Base-by-base conservation (phyloP, 2,113 vertebrate genomes). In the Anolis sagrei region DNA sequence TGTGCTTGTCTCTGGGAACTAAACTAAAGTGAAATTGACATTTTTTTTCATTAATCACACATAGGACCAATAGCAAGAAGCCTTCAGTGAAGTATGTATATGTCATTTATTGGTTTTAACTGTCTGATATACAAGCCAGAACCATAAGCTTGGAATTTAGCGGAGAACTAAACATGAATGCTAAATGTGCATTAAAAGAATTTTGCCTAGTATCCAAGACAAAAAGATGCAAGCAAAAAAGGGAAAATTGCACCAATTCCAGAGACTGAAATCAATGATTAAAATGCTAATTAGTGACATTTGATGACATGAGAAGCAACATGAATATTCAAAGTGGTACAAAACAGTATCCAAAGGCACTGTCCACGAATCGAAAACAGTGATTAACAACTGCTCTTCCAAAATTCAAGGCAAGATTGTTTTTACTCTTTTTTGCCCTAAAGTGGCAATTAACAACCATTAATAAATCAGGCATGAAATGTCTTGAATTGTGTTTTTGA, bases 381-480 rank as follows among this genome's bases (percentile, higher is more conserved):
- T 75, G 70, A 66, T 79, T 79, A 75, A 51, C 49, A 79, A 23
- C 18, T n/a, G 74, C 2, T 79, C 84, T 32, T 49, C 51, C 19
- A 82, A 75, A 82, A 70, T 3, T 34, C 58, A 66, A n/a, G 81
- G 32, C 58, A 81, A 14, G 39, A 66, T 74, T 90, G 85, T 90
- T 87, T 4, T n/a, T 78, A 48, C 8, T 81, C 39, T 88, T 87
- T 84, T 7, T 19, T 82, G 85, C 78, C 29, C 80, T 88, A 84
- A 84, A 83, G 81, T 81, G 32, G 64, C 25, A 89, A 88, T 19
- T 76, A 84, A 88, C 85, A 81, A 76, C 44, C 62, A 81, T 18
- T 89, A 81, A 82, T 88, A 89, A 86, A 90, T 83, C 1, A 62
- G 32, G 6, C 69, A 77, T 81, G 29, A 27, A 89, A 89, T 76